Evolutionary conservation across 2,113 vertebrate genomes (phyloP).

Genomic region (Anser cygnoides): DNA sequence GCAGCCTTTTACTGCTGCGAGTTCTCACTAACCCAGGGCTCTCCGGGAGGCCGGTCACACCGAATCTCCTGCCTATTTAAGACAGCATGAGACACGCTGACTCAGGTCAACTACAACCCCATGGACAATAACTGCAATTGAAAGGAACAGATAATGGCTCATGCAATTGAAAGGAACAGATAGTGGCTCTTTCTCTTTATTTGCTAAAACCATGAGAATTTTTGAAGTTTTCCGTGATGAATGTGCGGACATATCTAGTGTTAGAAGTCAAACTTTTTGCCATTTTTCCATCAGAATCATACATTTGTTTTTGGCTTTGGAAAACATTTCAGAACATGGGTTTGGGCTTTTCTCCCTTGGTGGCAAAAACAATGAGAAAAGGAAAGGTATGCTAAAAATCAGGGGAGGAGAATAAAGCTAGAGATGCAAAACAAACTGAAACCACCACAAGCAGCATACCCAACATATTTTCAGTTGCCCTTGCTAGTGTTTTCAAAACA

Average conservation of each 20-base stretch:
- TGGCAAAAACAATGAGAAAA: not conserved
- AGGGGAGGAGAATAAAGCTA: not conserved
- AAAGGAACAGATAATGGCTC: not conserved
- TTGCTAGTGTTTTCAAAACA: not conserved
- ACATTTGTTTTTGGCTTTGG: not conserved
- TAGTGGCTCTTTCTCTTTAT: not conserved
- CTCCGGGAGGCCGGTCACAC: not conserved
- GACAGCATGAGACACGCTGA: fast-evolving
- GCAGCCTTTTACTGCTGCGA: not conserved
- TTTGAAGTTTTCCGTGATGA: not conserved
- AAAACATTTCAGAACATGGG: not conserved
- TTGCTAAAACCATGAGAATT: not conserved
- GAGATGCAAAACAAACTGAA: not conserved
- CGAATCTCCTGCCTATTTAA: not conserved
- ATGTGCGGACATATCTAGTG: not conserved
- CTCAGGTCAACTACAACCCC: not conserved
- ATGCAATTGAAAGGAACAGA: not conserved
- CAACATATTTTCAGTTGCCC: not conserved
- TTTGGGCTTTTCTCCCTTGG: not conserved
- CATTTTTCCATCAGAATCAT: not conserved
- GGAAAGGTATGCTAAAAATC: not conserved
- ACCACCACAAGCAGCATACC: not conserved
- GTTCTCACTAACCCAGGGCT: not conserved
- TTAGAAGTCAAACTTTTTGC: not conserved
- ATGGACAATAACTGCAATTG: not conserved